Conservation (phyloP, 2,888 invertebrate genomes). For the Lypha dubia region DNA sequence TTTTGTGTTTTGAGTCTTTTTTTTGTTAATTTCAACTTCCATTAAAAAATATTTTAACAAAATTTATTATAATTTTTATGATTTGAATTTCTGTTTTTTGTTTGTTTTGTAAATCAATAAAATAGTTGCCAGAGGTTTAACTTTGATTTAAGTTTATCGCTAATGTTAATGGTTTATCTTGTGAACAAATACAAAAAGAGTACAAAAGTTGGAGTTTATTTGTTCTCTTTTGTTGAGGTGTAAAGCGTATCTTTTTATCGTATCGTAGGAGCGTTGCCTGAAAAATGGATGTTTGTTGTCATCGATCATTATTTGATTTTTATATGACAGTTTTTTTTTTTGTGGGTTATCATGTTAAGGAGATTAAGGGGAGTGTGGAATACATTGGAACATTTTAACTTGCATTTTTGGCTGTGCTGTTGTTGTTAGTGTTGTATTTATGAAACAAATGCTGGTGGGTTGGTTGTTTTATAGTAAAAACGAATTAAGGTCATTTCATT, state of each 20-base stretch:
- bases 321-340: conserved; percentile 46
- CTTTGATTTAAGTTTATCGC: conserved; percentile 32
- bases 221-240: neutral
- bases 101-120: conserved; percentile 45
- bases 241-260: conserved; percentile 8
- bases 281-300: conserved; percentile 23
- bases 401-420: neutral
- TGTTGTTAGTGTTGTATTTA: neutral
- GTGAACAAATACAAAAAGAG: conserved; percentile 9
- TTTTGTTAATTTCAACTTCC: neutral
- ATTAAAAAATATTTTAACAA: conserved; percentile 42
- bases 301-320: conserved; percentile 55
- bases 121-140: conserved; percentile 34
- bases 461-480: neutral
- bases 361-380: neutral
- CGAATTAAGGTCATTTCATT: conserved; percentile 33
- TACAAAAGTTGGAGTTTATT: neutral
- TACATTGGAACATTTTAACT: neutral
- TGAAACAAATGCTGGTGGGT: neutral
- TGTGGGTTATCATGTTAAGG: too few species aligned
- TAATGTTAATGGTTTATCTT: conserved; percentile 33
- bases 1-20: too few species aligned
- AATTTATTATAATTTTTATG: conserved; percentile 42
- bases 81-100: conserved; percentile 35
- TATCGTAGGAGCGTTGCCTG: conserved; percentile 17